Conservation (phyloP, 2,888 invertebrate species). For the Nemotelus nigrinus region DNA sequence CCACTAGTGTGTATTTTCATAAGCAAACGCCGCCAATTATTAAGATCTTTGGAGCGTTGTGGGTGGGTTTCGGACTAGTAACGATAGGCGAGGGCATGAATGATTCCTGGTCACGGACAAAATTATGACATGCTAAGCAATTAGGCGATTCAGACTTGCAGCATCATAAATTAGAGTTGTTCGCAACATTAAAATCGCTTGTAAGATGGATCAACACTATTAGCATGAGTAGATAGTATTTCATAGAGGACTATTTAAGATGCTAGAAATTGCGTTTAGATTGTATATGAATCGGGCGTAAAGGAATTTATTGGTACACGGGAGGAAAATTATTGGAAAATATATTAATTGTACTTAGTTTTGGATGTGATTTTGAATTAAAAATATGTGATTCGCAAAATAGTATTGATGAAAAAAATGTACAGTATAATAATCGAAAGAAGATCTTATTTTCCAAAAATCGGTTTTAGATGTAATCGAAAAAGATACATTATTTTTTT, state of each 20-base stretch:
- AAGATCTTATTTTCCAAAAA: no score
- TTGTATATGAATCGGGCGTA: no score
- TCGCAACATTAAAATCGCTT: constrained; percentile 17
- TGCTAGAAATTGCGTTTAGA: neutral
- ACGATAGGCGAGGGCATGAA: constrained; percentile 17
- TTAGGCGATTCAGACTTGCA: constrained; percentile 27
- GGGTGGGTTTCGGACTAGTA: constrained; percentile 20
- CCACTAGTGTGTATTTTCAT: constrained; percentile 12
- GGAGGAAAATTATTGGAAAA: no score
- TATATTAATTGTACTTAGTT: no score
- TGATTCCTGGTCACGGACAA: constrained; percentile 31
- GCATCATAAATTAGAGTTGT: constrained; percentile 29
- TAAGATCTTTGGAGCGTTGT: constrained; percentile 19
- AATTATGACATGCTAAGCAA: constrained; percentile 50
- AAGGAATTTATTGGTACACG: no score
- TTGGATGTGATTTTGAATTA: no score
- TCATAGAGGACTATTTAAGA: neutral
- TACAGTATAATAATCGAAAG: no score
- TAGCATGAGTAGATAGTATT: neutral
- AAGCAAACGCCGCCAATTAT: constrained; percentile 24
- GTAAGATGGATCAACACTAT: constrained; percentile 26
- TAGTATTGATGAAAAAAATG: no score
- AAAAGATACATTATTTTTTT: no score
- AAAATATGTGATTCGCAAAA: no score
- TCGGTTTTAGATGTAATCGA: no score